Evolutionary conservation across 2,797 vertebrate species (phyloP).

Genomic region (Fistularia commersonii): DNA sequence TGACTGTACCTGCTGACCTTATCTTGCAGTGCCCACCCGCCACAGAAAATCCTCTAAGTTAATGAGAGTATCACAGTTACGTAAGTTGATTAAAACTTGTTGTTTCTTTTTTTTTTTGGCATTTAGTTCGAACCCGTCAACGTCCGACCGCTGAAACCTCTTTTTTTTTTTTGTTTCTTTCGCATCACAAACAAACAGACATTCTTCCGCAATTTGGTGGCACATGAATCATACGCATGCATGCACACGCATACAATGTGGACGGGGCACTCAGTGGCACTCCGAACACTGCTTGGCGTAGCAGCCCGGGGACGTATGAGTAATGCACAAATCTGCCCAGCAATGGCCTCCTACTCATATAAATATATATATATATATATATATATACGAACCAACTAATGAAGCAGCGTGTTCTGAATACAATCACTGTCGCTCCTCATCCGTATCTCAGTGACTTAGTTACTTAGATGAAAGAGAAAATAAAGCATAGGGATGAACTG

Average conservation of each 20-base stretch:
- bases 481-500: no score
- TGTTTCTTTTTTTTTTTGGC: no score
- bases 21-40: conserved; percentile 12
- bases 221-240: conserved; percentile 51
- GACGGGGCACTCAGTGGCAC: conserved; percentile 47
- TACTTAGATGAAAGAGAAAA: no score
- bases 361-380: conserved; percentile 17
- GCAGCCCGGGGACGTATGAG: conserved; percentile 64
- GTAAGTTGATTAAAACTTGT: no score
- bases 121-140: no score
- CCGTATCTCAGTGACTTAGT: no score
- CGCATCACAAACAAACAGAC: conserved; percentile 25
- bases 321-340: conserved; percentile 67
- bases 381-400: conserved; percentile 18
- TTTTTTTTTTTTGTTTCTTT: conserved; percentile 1
- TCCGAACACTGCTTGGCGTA: conserved; percentile 36
- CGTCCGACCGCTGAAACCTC: no score
- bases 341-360: conserved; percentile 53
- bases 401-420: conserved; percentile 22
- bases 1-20: conserved; percentile 16
- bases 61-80: no score
- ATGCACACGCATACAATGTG: conserved; percentile 53
- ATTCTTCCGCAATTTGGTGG: conserved; percentile 27
- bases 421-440: conserved; percentile 18
- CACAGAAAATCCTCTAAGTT: conserved; percentile 5